phyloP scores from a whole-genome alignment of 2,888 invertebrate genomes.

The Pandemis heparana region DNA sequence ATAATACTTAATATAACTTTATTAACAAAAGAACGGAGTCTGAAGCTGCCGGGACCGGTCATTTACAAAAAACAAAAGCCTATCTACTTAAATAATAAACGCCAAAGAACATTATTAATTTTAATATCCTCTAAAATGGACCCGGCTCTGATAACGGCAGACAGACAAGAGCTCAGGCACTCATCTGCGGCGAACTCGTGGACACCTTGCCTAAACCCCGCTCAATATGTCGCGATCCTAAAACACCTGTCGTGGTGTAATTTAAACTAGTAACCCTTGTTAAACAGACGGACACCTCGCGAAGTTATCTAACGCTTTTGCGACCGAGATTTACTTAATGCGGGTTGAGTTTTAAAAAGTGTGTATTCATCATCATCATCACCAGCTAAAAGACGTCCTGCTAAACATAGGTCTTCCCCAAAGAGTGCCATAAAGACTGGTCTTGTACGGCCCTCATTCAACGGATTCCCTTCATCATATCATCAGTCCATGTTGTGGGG shows the following conservation, averaged over 20 bases:
- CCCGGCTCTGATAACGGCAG: background rate
- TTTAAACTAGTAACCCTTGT: slow-evolving; percentile 32
- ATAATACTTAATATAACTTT: background rate
- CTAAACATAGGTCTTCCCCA: too few relatives aligned
- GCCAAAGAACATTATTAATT: background rate
- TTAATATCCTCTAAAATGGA: background rate
- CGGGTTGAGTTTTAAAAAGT: background rate
- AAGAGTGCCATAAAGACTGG: too few relatives aligned
- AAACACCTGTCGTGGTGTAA: slow-evolving; percentile 33
- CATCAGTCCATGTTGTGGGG: too few relatives aligned
- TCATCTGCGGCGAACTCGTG: slow-evolving; percentile 13
- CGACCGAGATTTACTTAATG: slow-evolving; percentile 7
- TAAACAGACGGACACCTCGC: slow-evolving; percentile 21
- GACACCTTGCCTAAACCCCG: slow-evolving; percentile 23
- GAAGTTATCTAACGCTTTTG: slow-evolving; percentile 20
- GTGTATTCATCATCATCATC: background rate
- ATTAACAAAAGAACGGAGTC: background rate
- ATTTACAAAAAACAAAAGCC: background rate
- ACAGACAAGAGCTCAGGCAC: slow-evolving; percentile 19
- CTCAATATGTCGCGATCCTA: slow-evolving; percentile 30
- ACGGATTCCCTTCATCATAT: too few relatives aligned
- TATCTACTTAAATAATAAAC: background rate
- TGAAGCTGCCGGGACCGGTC: background rate
- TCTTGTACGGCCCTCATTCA: too few relatives aligned
- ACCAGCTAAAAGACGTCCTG: too few relatives aligned